Conservation (phyloP, 2,888 invertebrate genomes). For the Cerastoderma edule region DNA sequence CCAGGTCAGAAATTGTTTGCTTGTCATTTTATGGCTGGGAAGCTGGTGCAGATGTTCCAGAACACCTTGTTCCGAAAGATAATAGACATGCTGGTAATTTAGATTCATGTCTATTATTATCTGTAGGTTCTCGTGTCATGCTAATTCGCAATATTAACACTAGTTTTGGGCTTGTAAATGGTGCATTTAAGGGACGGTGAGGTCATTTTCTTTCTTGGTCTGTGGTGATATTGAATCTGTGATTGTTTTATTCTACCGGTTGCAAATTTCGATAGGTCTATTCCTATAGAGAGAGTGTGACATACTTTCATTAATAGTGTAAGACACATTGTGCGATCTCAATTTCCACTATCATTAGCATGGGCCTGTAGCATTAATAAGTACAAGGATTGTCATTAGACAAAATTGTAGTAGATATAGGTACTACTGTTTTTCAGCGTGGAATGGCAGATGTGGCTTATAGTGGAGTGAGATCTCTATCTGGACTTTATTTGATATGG, state of each 20-base stretch:
- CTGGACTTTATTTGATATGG: constrained; percentile 18
- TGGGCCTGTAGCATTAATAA: constrained; percentile 48
- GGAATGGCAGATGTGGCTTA: constrained; percentile 57
- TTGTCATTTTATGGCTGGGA: constrained; percentile 27
- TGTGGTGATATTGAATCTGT: background rate
- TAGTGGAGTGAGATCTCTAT: constrained; percentile 44
- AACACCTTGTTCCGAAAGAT: constrained; percentile 19
- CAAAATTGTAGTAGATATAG: constrained; percentile 41
- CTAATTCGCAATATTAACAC: constrained; percentile 45
- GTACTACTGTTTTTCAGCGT: constrained; percentile 41
- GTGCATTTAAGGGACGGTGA: constrained; percentile 36
- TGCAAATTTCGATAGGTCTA: background rate
- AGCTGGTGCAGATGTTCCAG: constrained; percentile 26
- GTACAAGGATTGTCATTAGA: constrained; percentile 45
- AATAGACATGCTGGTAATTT: constrained; percentile 27
- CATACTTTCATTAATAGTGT: constrained; percentile 14
- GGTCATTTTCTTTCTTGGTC: constrained; percentile 7
- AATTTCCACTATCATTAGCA: constrained; percentile 45
- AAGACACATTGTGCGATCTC: constrained; percentile 30
- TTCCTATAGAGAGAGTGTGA: constrained; percentile 26
- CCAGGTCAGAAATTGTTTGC: constrained; percentile 3
- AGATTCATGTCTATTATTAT: background rate
- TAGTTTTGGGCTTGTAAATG: constrained; percentile 43
- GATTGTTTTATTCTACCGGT: constrained; percentile 25
- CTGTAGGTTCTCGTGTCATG: constrained; percentile 39